Percentiles rank a stretch among this genome's conserved stretches.
These are phyloP conservation scores for Periplaneta americana DNA, from an alignment of 1,140 invertebrate species.

Conservation along the genomic window DNA sequence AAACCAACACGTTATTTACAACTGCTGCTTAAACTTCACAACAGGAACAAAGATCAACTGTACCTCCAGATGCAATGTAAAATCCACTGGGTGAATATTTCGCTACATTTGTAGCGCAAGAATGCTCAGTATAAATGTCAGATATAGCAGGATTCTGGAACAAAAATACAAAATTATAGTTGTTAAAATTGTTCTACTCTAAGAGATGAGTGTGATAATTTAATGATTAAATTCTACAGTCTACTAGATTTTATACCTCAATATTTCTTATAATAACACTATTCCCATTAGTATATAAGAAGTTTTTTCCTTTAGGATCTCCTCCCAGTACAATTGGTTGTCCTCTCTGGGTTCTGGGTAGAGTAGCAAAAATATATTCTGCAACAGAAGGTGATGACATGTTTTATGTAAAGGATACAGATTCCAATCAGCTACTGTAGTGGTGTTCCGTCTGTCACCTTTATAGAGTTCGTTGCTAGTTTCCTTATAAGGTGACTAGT, in stretches of 20 bases:
- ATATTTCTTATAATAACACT: constrained; percentile 97
- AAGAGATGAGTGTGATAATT: too few relatives aligned
- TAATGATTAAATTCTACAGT: neutral
- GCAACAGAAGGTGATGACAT: constrained; percentile 33
- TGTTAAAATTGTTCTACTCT: neutral
- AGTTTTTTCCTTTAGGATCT: constrained; percentile 96
- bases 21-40: neutral
- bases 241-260: constrained; percentile 52
- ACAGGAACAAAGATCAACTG: neutral
- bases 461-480: neutral
- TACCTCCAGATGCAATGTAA: constrained; percentile 97
- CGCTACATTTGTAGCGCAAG: constrained; percentile 88
- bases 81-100: constrained; percentile 98
- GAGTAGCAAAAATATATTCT: constrained; percentile 87
- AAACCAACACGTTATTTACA: neutral
- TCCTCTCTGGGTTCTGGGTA: constrained; percentile 89
- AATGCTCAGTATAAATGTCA: constrained; percentile 97
- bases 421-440: neutral
- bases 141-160: constrained; percentile 82
- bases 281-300: constrained; percentile 96
- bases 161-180: constrained; percentile 14
- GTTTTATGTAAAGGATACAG: neutral
- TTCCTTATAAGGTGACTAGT: neutral
- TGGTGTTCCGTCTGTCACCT: neutral
- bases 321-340: constrained; percentile 88